Conservation (phyloP, 2,888 invertebrate species). For the Anthophora plumipes region DNA sequence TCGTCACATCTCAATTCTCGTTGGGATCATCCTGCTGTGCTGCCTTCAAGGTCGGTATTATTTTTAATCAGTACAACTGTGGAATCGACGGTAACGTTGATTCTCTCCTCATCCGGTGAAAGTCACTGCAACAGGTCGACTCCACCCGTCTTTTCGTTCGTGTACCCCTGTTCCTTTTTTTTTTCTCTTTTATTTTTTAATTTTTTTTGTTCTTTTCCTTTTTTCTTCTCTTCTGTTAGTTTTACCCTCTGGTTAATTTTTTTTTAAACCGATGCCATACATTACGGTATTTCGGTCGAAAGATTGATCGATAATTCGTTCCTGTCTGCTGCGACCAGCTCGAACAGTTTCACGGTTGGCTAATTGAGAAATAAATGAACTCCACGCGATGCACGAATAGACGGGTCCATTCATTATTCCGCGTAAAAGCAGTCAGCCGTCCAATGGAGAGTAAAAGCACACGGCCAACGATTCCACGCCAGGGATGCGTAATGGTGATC, state of each 20-base stretch:
- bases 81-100: constrained; percentile 7
- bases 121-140: constrained; percentile 52
- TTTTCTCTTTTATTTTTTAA: not conserved
- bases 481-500: constrained; percentile 26
- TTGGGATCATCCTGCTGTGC: constrained; percentile 79
- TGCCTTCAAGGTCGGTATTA: constrained; percentile 81
- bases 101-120: constrained; percentile 37
- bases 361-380: constrained; percentile 55
- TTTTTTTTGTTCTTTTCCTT: not conserved
- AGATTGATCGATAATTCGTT: constrained; percentile 36
- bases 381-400: constrained; percentile 26
- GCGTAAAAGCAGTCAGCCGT: constrained; percentile 15
- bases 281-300: not conserved
- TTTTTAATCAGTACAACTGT: constrained; percentile 21
- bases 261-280: not conserved
- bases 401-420: constrained; percentile 60
- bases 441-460: constrained; percentile 49
- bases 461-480: constrained; percentile 17
- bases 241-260: not conserved
- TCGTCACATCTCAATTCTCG: constrained; percentile 74
- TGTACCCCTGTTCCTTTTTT: not conserved
- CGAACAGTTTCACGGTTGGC: constrained; percentile 52
- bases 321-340: constrained; percentile 20
- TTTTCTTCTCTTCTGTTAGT: no score
- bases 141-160: constrained; percentile 9